Conservation (phyloP, 2,797 vertebrate genomes). For the Epinephelus malabaricus region DNA sequence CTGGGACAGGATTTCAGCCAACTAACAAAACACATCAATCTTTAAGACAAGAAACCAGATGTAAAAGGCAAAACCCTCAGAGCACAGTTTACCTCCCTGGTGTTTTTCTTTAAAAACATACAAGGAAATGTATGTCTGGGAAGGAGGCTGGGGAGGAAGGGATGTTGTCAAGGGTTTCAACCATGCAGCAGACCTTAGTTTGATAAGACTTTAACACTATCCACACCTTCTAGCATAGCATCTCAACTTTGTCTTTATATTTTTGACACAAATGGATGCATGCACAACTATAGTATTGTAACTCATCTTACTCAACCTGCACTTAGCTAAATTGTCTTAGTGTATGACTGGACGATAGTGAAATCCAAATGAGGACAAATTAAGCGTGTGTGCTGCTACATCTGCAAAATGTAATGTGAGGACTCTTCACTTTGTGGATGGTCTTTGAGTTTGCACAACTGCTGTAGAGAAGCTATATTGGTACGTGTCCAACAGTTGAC, state of each 20-base stretch:
- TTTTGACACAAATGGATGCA: constrained; percentile 10
- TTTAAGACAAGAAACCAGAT: neutral
- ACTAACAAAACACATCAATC: neutral
- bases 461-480: neutral
- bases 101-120: neutral
- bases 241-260: neutral
- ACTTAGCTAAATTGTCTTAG: neutral
- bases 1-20: neutral
- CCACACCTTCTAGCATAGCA: neutral
- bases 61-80: neutral
- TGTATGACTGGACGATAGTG: neutral
- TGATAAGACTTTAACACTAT: neutral
- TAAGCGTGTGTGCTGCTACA: neutral
- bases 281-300: neutral
- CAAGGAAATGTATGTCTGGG: neutral
- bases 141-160: neutral
- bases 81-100: neutral
- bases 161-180: neutral
- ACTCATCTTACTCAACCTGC: neutral
- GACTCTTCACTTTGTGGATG: no score
- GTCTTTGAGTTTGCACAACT: no score
- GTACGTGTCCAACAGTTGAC: neutral
- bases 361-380: constrained; percentile 5
- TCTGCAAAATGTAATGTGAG: no score
- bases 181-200: no score